Conservation (phyloP, 2,888 invertebrate genomes). For the Amaurobius ferox region DNA sequence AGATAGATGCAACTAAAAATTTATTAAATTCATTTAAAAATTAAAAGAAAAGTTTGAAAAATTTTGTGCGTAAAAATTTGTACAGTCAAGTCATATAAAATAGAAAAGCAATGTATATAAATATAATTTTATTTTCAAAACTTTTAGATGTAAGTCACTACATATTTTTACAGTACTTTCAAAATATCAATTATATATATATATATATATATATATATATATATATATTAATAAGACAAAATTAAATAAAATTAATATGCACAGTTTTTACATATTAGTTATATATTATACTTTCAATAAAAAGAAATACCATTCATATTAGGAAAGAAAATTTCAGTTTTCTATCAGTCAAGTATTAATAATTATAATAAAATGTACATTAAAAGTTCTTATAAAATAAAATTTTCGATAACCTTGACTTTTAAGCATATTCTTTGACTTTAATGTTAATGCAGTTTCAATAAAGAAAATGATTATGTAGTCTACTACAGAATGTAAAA, state of each 20-base stretch:
- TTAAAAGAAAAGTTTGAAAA: not conserved
- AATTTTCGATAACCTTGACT: too few relatives aligned
- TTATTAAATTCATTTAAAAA: not conserved
- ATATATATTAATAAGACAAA: too few relatives aligned
- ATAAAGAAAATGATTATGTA: too few relatives aligned
- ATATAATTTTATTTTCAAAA: constrained; percentile 6
- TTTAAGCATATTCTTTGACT: too few relatives aligned
- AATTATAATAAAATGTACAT: not conserved
- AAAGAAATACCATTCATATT: too few relatives aligned
- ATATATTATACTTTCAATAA: too few relatives aligned
- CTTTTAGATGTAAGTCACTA: not conserved
- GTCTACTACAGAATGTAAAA: too few relatives aligned
- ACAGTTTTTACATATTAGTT: too few relatives aligned
- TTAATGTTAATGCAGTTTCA: too few relatives aligned
- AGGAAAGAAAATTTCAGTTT: too few relatives aligned
- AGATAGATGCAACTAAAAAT: not conserved
- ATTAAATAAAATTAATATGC: not conserved
- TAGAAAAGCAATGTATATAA: not conserved
- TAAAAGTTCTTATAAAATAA: not conserved
- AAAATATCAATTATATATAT: not conserved
- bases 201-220: not conserved
- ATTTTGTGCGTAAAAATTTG: not conserved
- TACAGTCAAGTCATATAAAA: not conserved
- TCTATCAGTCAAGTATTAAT: too few relatives aligned
- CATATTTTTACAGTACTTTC: not conserved